A percentile compares a stretch with the other conserved stretches of the same genome.
Conservation (phyloP, 2,888 invertebrate species). For the Leistus spinibarbis region DNA sequence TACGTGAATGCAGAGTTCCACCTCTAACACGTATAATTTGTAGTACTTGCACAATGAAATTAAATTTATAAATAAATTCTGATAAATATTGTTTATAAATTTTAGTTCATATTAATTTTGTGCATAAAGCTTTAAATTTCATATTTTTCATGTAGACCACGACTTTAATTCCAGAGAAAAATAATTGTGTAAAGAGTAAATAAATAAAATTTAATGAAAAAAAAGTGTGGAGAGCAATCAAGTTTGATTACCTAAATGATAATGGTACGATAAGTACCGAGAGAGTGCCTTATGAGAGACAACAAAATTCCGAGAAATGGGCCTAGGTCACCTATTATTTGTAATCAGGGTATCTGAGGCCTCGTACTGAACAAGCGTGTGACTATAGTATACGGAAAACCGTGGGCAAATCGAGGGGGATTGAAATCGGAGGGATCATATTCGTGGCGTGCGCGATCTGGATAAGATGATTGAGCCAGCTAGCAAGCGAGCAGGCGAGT, state of each 20-base stretch:
- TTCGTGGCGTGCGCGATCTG: background rate
- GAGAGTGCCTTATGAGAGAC: conserved; percentile 23
- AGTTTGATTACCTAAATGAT: background rate
- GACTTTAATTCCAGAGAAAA: background rate
- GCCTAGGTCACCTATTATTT: conserved; percentile 29
- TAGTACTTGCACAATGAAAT: too few relatives aligned
- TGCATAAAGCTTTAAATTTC: too few relatives aligned
- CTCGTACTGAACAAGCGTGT: conserved; percentile 13
- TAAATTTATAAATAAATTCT: too few relatives aligned
- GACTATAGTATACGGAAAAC: conserved; percentile 14
- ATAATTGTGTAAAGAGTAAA: background rate
- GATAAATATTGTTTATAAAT: too few relatives aligned
- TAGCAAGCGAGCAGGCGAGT: background rate
- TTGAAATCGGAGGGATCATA: conserved; percentile 4
- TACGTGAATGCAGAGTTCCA: too few relatives aligned
- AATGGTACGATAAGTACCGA: conserved; percentile 9
- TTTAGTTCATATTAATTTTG: too few relatives aligned
- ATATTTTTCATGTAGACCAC: too few relatives aligned
- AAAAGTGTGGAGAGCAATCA: too few relatives aligned
- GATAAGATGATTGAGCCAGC: conserved; percentile 4
- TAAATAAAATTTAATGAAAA: background rate
- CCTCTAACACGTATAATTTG: too few relatives aligned
- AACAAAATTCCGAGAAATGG: conserved; percentile 29
- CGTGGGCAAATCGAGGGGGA: conserved; percentile 7
- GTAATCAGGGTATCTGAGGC: conserved; percentile 27